A percentile compares a stretch with the other conserved stretches of the same genome.
phyloP scores from a whole-genome alignment of 2,113 vertebrate species.

The Rutilus rutilus region DNA sequence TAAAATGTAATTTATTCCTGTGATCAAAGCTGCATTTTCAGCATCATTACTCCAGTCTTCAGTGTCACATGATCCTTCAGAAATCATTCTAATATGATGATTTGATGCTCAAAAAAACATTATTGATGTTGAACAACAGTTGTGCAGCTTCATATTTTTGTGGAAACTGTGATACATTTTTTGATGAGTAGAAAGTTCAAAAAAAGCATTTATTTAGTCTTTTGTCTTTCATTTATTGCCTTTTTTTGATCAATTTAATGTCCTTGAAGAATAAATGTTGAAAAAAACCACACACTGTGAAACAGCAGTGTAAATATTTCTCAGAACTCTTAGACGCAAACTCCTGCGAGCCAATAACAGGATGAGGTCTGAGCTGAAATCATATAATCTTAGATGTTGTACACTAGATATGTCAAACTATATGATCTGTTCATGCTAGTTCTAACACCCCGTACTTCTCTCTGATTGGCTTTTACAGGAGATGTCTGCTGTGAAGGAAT shows the following conservation, averaged over 20 bases:
- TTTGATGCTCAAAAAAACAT: no score
- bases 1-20: no score
- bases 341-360: background rate
- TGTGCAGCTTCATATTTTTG: no score
- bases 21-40: no score
- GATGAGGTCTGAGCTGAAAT: background rate
- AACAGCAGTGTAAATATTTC: background rate
- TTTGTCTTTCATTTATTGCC: background rate
- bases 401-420: background rate
- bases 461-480: slow-evolving; percentile 79
- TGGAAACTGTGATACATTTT: no score
- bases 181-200: no score
- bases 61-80: no score
- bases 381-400: background rate
- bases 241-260: background rate
- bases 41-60: no score
- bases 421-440: background rate
- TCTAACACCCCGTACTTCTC: background rate
- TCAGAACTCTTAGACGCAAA: background rate
- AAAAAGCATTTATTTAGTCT: no score
- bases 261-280: background rate
- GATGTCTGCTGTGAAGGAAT: slow-evolving; percentile 94
- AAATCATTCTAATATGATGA: no score
- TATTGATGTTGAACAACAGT: no score
- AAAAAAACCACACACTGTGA: background rate